Evolutionary conservation across 2,113 vertebrate genomes (phyloP).

Genomic region (Brevimyrus niger): DNA sequence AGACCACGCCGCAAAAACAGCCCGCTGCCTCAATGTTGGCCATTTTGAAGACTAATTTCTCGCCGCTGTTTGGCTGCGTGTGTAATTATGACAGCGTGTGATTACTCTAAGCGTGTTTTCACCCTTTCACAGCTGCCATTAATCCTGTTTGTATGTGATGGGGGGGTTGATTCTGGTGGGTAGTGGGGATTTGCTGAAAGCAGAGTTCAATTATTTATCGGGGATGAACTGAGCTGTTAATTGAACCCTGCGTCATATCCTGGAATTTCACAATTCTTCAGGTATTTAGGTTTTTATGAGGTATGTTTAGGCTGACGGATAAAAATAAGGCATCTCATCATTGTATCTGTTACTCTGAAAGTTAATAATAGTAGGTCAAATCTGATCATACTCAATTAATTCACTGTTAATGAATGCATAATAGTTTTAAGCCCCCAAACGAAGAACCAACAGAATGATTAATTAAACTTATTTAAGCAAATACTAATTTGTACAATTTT

Average conservation of each 20-base stretch:
- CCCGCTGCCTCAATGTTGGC: too few species aligned
- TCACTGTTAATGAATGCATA: conserved; percentile 1
- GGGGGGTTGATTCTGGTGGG: neutral
- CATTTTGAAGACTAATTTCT: neutral
- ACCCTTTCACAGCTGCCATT: neutral
- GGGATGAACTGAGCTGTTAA: neutral
- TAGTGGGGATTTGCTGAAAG: neutral
- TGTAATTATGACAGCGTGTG: neutral
- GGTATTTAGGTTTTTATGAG: neutral
- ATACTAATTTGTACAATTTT: conserved; percentile 2
- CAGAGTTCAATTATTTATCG: neutral
- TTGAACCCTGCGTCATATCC: neutral
- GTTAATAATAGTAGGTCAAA: neutral
- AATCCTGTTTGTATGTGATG: neutral
- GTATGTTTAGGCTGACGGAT: neutral
- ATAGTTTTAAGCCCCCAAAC: neutral
- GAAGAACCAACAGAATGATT: neutral
- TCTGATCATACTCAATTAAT: conserved; percentile 3
- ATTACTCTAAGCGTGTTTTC: neutral
- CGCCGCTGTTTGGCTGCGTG: neutral
- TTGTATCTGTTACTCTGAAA: neutral
- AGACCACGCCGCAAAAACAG: neutral
- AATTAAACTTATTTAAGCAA: conserved; percentile 12
- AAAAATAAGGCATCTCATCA: neutral
- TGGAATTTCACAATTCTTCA: neutral